Base-by-base conservation (phyloP, 2,113 vertebrate genomes). In the Brachyhypopomus gauderio region DNA sequence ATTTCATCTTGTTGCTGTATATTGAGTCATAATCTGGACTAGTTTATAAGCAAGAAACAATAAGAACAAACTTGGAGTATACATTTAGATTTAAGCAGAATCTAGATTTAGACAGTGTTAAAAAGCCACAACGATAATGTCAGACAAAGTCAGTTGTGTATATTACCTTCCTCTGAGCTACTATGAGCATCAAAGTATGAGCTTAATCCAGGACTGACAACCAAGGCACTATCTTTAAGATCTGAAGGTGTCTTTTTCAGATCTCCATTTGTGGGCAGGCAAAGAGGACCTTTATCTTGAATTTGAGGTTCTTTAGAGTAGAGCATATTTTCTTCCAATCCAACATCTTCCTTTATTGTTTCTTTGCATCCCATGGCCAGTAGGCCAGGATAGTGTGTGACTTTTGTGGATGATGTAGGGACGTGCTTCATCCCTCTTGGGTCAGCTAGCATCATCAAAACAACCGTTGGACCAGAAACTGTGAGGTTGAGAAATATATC, bases 371-470 rank as follows among this genome's bases (percentile, higher is more conserved):
- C 58, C 52, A 60, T 66, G 14, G n/a, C 55, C 64, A 80, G 7
- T 45, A 74, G 78, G 9, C 83, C 81, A 34, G 80, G 69, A 34
- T 78, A 77, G 20, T 83, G 41, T 9, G 58, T 20, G 30, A 79
- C 71, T 4, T 72, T 71, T 7, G 70, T 45, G 38, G 79, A 66
- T 4, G 79, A 80, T 0, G 66, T 52, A 60, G 79, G 66, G 2
- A 71, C 55, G 63, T 75, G 85, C 66, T 74, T 69, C 9, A 66
- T 48, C 25, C 48, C 63, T 36, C 30, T 82, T n/a, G 77, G 36
- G 6, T 74, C 75, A 9, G 79, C 72, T 34, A 62, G 66, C 79
- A 86, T 84, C 82, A 81, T 79, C 59, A 62, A 45, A 79, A 52
- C 7, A 55, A 63, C 73, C 63, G 75, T 16, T 62, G 4, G 6